Evolutionary conservation across 2,797 vertebrate genomes (phyloP), one percentile per base, ranked within the genome.

Genomic region (Dermochelys coriacea): DNA sequence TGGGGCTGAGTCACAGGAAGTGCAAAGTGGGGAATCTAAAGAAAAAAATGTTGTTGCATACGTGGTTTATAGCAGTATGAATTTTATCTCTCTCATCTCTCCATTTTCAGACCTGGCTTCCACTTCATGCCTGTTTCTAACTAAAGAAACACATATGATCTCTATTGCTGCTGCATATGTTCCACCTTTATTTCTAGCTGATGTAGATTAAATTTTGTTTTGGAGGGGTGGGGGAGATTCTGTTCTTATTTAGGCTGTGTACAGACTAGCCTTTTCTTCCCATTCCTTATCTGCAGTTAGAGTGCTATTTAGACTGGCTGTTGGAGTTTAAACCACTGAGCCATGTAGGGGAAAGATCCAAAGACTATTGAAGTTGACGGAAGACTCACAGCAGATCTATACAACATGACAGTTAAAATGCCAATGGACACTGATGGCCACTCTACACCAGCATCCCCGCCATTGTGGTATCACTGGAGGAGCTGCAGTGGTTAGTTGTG

Each of bases 121-220:
- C 25, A 45, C 41, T 75, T 75, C 21, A 25, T 29, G 74, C 74
- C 41, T 29, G 14, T 37, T 27, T 47, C 7, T 75, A 47, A 47
- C 14, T 47, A 75, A 47, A 75, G 37, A 74, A 41, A 47, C 41
- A 47, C 14, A 47, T 47, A 25, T 14, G 80, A 57, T 96, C 91
- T 97, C 95, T 94, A 88, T 83, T 85, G 90, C 82, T 89, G 84
- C 84, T 68, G 25, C 45, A 45, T 45, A 87, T 91, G 84, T 52
- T 89, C 80, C 91, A 47, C 5, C 71, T 75, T 45, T 75, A 25
- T 19, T 6, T 14, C 45, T 54, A 54, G 52, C 52, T 4, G 8
- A 5, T 29, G 12, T 75, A 45, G 37, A 50, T 52, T 19, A 80
- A 52, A 12, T 5, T 50, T 29, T n/a, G n/a, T 29, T 54, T 51